A percentile compares a stretch with the other conserved stretches of the same genome.
phyloP scores from a whole-genome alignment of 1,140 invertebrate genomes.

The Epicauta chinensis region DNA sequence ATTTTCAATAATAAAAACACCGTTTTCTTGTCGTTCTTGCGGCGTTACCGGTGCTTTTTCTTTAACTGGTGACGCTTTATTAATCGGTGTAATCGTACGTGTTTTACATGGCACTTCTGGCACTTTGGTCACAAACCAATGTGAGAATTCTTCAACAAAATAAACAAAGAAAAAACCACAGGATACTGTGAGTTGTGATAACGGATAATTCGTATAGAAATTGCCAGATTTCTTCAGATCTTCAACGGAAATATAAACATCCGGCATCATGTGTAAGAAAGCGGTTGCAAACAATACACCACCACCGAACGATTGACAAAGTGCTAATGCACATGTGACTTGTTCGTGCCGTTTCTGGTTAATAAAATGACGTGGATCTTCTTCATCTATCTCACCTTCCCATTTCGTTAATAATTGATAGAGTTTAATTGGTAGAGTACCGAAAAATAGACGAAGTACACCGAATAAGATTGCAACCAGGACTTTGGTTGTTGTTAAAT shows the following conservation, averaged over 20 bases:
- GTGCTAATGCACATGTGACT: slow-evolving; percentile 36
- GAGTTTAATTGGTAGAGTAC: slow-evolving; percentile 39
- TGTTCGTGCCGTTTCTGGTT: slow-evolving; percentile 32
- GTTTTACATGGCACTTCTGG: not conserved
- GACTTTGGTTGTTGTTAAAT: slow-evolving; percentile 35
- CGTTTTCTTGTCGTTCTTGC: not conserved
- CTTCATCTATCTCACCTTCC: slow-evolving; percentile 29
- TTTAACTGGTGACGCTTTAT: slow-evolving; percentile 4
- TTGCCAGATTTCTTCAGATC: slow-evolving; percentile 29
- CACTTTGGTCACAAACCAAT: slow-evolving; percentile 31
- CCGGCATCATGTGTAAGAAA: slow-evolving; percentile 60
- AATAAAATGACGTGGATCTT: slow-evolving; percentile 27
- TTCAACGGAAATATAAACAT: slow-evolving; percentile 43
- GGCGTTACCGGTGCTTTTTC: slow-evolving; percentile 1
- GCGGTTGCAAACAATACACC: slow-evolving; percentile 62
- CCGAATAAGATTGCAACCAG: slow-evolving; percentile 38
- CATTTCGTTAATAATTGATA: slow-evolving; percentile 31
- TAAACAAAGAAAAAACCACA: slow-evolving; percentile 57
- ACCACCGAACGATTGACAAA: slow-evolving; percentile 54
- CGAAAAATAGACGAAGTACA: slow-evolving; percentile 36
- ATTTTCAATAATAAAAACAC: not conserved
- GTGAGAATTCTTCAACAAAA: slow-evolving; percentile 51
- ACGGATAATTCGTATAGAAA: slow-evolving; percentile 38
- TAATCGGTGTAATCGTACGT: not conserved
- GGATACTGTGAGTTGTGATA: slow-evolving; percentile 52